Evolutionary conservation across 1,140 invertebrate genomes (phyloP).

Genomic region (Glomeris maerens): DNA sequence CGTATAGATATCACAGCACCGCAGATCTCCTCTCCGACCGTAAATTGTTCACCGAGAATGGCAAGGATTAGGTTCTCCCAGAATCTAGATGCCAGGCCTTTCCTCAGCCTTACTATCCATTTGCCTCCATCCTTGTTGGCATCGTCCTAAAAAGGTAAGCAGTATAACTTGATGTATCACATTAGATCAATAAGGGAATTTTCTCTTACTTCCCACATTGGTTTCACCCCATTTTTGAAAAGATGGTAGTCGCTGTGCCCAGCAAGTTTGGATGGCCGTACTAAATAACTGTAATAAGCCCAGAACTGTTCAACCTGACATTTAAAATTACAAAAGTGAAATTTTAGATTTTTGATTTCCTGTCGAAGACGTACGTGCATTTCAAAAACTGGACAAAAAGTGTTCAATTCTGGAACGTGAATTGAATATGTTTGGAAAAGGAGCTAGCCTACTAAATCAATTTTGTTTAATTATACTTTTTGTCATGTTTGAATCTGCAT

Average conservation of each 20-base stretch:
- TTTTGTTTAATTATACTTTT: too few relatives aligned
- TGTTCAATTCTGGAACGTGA: conserved; percentile 5
- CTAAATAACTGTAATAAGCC: conserved; percentile 81
- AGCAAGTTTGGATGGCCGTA: conserved; percentile 70
- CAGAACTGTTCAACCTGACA: conserved; percentile 91
- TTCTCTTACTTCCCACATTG: conserved; percentile 79
- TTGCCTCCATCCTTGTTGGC: conserved; percentile 91
- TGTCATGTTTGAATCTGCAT: too few relatives aligned
- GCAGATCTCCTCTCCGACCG: conserved; percentile 97
- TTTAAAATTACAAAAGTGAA: too few relatives aligned
- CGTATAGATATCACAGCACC: conserved; percentile 90
- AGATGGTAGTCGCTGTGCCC: conserved; percentile 90
- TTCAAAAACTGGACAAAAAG: too few relatives aligned
- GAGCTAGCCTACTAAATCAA: too few relatives aligned
- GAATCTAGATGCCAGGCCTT: conserved; percentile 84
- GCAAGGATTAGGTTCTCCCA: conserved; percentile 98
- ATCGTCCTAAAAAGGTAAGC: conserved; percentile 47
- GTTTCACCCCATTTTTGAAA: conserved; percentile 96
- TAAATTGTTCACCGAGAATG: conserved; percentile 96
- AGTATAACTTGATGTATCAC: background rate
- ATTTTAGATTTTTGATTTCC: too few relatives aligned
- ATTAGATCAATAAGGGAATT: conserved; percentile 7
- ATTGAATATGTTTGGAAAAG: conserved; percentile 3
- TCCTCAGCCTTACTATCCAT: conserved; percentile 88
- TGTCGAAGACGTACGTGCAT: too few relatives aligned